Base-by-base conservation (phyloP, 2,888 invertebrate genomes). In the Scrobipalpa atriplicella region DNA sequence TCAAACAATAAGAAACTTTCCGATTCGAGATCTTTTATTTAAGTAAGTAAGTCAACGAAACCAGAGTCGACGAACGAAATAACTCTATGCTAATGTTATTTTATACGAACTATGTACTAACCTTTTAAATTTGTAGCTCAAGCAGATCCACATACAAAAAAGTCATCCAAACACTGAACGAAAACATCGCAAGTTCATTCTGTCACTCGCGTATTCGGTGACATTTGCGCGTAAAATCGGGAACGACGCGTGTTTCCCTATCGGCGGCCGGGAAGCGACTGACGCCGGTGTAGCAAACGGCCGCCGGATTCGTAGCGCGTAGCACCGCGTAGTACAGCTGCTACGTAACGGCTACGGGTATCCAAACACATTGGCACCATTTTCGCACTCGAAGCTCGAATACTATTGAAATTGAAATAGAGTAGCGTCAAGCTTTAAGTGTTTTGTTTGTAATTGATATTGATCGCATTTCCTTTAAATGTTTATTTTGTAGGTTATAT, bases 101-200 rank as follows among this genome's bases (percentile, higher is more conserved):
- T 19, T 19, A 16, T 10, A 11, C 21, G 21, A 29, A 56, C 54
- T 10, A 11, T 21, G 21, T 56, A 56, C 54, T 56, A 13, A 62
- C 62, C 62, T 62, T 43, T 29, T 10, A 18, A 29, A 47, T n/a
- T 6, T n/a, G 29, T 10, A 62, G 21, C 29, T 29, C 16, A 13
- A 62, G 21, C 21, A 21, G 36, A 60, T 51, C 62, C 21, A 21
- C 21, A 16, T 9, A 21, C 62, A 62, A 6, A n/a, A 62, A 43
- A 62, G 62, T 51, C 47, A 62, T 29, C 21, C 62, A 62, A 16
- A 47, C 62, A 62, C 47, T 29, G 16, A 36, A 29, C 62, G 51
- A 11, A 47, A 62, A 62, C 43, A 29, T 62, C n/a, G 18, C 13
- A 8, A 47, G 21, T 56, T 29, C n/a, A 62, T 62, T 47, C n/a